These are phyloP conservation scores for Heliconius aoede DNA, from an alignment of 2,888 invertebrate species.

Conservation along the genomic window DNA sequence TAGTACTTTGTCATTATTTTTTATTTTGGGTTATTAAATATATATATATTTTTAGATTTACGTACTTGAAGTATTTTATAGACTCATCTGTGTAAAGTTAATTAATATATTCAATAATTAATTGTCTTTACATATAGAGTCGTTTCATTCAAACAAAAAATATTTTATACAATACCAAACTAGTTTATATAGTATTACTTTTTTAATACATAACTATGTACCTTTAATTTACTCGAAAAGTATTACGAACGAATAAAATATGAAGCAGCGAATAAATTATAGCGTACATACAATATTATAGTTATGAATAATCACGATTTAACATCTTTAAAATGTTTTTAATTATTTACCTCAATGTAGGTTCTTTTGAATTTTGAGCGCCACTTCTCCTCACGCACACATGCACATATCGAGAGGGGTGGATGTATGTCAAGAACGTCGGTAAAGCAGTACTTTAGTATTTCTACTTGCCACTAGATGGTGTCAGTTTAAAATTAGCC, in stretches of 20 bases:
- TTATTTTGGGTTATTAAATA: too few relatives aligned
- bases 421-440: conserved; percentile 51
- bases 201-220: not conserved
- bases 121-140: too few relatives aligned
- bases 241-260: not conserved
- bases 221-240: not conserved
- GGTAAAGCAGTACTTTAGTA: conserved; percentile 60
- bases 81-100: not conserved
- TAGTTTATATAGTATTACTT: not conserved
- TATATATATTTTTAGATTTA: not conserved
- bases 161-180: not conserved
- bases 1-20: too few relatives aligned
- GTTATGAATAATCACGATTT: conserved; percentile 1
- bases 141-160: not conserved
- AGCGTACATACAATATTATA: not conserved
- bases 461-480: conserved; percentile 49
- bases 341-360: conserved; percentile 40
- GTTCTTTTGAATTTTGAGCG: conserved; percentile 63
- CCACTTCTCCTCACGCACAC: conserved; percentile 64
- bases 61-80: not conserved
- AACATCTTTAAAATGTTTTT: conserved; percentile 43
- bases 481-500: conserved; percentile 6
- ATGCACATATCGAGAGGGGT: conserved; percentile 50
- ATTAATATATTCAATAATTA: too few relatives aligned
- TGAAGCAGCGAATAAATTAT: not conserved